Evolutionary conservation across 1,140 invertebrate species (phyloP).

Genomic region (Kradibia gibbosae): DNA sequence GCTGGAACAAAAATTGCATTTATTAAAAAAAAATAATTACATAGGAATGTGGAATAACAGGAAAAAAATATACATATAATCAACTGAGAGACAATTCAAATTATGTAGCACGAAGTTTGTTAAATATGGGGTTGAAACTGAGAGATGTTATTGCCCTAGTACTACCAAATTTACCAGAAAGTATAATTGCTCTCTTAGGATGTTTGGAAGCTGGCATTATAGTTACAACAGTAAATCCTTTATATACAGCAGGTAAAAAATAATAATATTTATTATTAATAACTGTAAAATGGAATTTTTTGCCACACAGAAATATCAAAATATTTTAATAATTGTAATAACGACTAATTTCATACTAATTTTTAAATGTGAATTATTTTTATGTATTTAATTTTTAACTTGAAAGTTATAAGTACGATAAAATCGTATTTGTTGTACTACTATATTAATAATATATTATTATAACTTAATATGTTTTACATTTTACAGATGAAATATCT

Average conservation of each 20-base stretch:
- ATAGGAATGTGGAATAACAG: conserved; percentile 81
- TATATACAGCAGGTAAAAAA: conserved; percentile 83
- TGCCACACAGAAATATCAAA: too few relatives aligned
- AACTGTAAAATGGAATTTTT: too few relatives aligned
- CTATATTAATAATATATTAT: too few relatives aligned
- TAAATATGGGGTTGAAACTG: conserved; percentile 77
- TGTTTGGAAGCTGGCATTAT: conserved; percentile 79
- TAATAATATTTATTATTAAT: too few relatives aligned
- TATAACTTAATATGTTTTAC: not conserved
- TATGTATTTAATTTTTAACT: too few relatives aligned
- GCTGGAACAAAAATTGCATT: too few relatives aligned
- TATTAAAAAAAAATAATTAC: too few relatives aligned
- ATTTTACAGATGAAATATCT: conserved; percentile 80
- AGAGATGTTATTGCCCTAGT: conserved; percentile 82
- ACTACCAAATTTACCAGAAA: conserved; percentile 86
- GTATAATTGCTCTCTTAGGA: conserved; percentile 78
- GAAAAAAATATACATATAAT: conserved; percentile 80
- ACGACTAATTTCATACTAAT: too few relatives aligned
- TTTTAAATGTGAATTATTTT: too few relatives aligned
- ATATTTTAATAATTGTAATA: too few relatives aligned
- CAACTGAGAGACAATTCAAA: conserved; percentile 77
- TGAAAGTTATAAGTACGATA: too few relatives aligned
- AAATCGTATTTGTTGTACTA: too few relatives aligned
- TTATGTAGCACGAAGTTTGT: conserved; percentile 80
- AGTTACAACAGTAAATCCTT: conserved; percentile 85